Base-by-base conservation (phyloP, 1,140 invertebrate species). In the Ctenoplectra terminalis region DNA sequence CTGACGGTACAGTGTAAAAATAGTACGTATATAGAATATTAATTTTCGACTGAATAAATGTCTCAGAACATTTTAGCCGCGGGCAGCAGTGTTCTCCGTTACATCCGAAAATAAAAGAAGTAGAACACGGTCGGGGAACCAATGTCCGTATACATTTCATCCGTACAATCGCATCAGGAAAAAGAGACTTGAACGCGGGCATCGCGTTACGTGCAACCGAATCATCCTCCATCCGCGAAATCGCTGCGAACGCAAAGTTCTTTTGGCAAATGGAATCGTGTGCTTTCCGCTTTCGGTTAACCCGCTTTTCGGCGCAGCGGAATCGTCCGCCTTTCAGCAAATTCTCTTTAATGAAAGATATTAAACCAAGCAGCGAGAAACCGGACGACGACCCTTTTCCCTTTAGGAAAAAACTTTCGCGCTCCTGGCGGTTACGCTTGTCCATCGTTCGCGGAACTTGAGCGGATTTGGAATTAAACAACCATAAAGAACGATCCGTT, bases 401-500 rank as follows among this genome's bases (percentile, higher is more conserved):
- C 34, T 26, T 2, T 11, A 40, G 37, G 37, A 29, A 43, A 46
- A 26, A 43, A 13, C 63, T 26, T 48, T 31, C 26, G 29, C 58
- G 15, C 17, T 67, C n/a, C 26, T 7, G 7, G n/a, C 15, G 64
- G 26, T 46, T 67, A 46, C 40, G 26, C 37, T 26, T 67, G 64
- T 67, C 26, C 43, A 46, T 67, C 64, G 48, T 48, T 67, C 64
- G 9, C 26, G 4, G 43, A 20, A 31, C 40, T 29, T 46, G 26
- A 67, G 20, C 64, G 43, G 40, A 29, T 31, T 29, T 29, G 64
- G 26, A 46, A 67, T 67, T 67, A 67, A 67, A 67, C 26, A 26
- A 26, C 26, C 64, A 11, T 29, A 34, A 67, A 67, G 40, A 31
- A 31, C 64, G 40, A 48, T 29, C 40, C 58, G 29, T 26, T n/a